Evolutionary conservation across 2,797 vertebrate species (phyloP), one percentile per base, ranked within the genome.

Genomic region (Morus bassanus): DNA sequence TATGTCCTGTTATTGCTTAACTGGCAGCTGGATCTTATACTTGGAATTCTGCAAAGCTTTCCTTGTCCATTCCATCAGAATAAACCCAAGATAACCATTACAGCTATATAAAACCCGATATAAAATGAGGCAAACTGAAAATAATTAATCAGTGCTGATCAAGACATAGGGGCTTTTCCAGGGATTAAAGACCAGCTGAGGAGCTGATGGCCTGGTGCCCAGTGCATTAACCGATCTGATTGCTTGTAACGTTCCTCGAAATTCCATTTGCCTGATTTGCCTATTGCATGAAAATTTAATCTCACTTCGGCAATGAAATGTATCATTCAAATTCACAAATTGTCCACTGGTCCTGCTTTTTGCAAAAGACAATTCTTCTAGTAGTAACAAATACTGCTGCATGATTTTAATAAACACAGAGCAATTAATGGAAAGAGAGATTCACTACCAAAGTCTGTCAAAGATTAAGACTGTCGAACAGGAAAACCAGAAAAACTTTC

Each of bases 1-100:
- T 97, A 96, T 95, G 96, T 84, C 91, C 94, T 82, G 77, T 95
- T 97, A 97, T 95, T 96, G 91, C 88, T 72, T 94, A 95, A 93
- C 63, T 95, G 85, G 91, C 93, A 96, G 72, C 84, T 96, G 93
- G 83, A 92, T 97, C 90, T 97, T 87, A 11, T 28, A 59, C 37
- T 95, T 95, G 91, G 89, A 68, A 60, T 79, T 74, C 89, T 91
- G 67, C 1, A 37, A 74, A 85, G 74, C 68, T 73, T 74, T 89
- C 31, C 63, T 88, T 76, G 65, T 86, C 84, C 68, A 24, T 88
- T 90, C 59, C 70, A 48, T 81, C 4, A 0, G 77, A 96, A 90
- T 91, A 97, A 96, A 91, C 65, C 74, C 91, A 78, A 81, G 83
- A 70, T 64, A 94, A 96, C 76, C 51, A 79, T 94, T 94, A 88